Base-by-base conservation (phyloP, 2,888 invertebrate species). In the Tinea trinotella region DNA sequence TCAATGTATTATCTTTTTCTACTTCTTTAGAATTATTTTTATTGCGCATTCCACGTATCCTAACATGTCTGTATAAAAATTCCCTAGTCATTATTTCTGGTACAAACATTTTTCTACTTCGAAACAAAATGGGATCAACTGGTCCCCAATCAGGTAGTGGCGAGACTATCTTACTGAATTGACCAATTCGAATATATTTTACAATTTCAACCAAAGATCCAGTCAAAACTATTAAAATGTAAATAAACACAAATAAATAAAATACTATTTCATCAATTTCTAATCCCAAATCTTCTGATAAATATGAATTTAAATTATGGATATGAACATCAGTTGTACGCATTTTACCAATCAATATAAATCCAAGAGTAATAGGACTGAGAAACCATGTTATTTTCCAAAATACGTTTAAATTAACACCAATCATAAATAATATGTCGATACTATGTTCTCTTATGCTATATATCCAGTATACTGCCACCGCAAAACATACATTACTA, bases 41-140 rank as follows among this genome's bases (percentile, higher is more conserved):
- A 24, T 64, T 68, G 22, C 60, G 63, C 60, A 76, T 79, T 0
- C 79, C 79, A 34, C 71, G 70, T 56, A 83, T 77, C 57, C 76
- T 72, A 1, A 82, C 74, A 71, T 85, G 87, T 53, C 85, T 65
- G 56, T 86, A 86, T 44, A 86, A 59, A 67, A 86, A 86, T 59
- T 86, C 86, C 56, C 82, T 71, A 0, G 85, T 86, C 86, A 86
- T 86, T 60, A 84, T 78, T 66, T 85, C 79, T 0, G 87, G 82
- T 0, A 79, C 71, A 63, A 86, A 86, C 80, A 86, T 81, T 60
- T 71, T 74, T 59, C 86, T 71, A 59, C 86, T 86, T 58, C 75
- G 76, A 53, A 61, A 71, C 54, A 86, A 66, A 57, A 75, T 61
- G 7, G 58, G 62, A 57, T 86, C 78, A 34, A 40, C 62, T 0